Base-by-base conservation (phyloP, 1,140 invertebrate genomes). In the Anthonomus grandis region DNA sequence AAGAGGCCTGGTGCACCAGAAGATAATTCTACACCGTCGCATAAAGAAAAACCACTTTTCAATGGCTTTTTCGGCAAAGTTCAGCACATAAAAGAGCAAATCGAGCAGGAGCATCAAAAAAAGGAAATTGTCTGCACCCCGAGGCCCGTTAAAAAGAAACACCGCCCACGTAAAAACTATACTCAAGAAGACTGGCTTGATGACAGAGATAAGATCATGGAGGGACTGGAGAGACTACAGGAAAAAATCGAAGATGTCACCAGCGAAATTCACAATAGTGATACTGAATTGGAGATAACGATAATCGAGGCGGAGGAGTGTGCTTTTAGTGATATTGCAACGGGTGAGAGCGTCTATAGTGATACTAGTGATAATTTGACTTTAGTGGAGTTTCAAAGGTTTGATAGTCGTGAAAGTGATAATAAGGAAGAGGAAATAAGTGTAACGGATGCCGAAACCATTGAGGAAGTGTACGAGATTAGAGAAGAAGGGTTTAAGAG, bases 271-370 rank as follows among this genome's bases (percentile, higher is more conserved):
- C 36, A 38, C n/a, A 38, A 38, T n/a, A 38, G 36, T n/a, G 36
- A 38, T 38, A 38, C 36, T n/a, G 36, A 38, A n/a, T n/a, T 38
- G 4, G 36, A 38, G n/a, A 38, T 38, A 4, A 38, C 36, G n/a
- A n/a, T n/a, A n/a, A n/a, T n/a, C n/a, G n/a, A n/a, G n/a, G n/a
- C n/a, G n/a, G n/a, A n/a, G n/a, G n/a, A n/a, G n/a, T n/a, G n/a
- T n/a, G n/a, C n/a, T n/a, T n/a, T n/a, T n/a, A n/a, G n/a, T n/a
- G n/a, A n/a, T n/a, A n/a, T n/a, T n/a, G n/a, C n/a, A n/a, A n/a
- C n/a, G n/a, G n/a, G n/a, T n/a, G n/a, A n/a, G n/a, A n/a, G n/a
- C n/a, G n/a, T n/a, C n/a, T n/a, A n/a, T n/a, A n/a, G n/a, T n/a
- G n/a, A n/a, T n/a, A n/a, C n/a, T n/a, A n/a, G n/a, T n/a, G n/a